Evolutionary conservation across 2,888 invertebrate genomes (phyloP), one percentile per base, ranked within the genome.

Genomic region (Diaprepes abbreviatus): DNA sequence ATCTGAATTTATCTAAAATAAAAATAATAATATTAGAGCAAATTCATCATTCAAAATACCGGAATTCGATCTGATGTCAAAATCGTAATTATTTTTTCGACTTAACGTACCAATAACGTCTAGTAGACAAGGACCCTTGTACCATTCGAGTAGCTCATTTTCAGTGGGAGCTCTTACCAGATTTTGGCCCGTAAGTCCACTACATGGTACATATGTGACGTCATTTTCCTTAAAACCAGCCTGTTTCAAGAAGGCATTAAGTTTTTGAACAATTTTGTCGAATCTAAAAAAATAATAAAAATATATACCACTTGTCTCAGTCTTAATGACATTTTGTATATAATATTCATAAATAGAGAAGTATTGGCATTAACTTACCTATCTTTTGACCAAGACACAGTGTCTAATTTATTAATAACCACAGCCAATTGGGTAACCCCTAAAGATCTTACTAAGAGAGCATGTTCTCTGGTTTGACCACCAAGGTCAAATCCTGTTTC

Each of bases 401-500:
- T 98, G 81, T 99, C 99, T 82, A 99, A 86, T 86, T 99, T 99
- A 82, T 99, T 99, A 14, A 99, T 91, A 31, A 95, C 97, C 1
- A 99, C 97, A 12, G 95, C 93, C 38, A 99, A 83, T 84, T 98
- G 98, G 70, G 91, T 92, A 0, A 99, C 95, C 33, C 99, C 98
- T 85, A 90, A 78, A 74, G 91, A 91, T 78, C 97, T 89, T 1
- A 97, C 93, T n/a, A 99, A 86, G 55, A 98, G 85, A 1, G 98
- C 96, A 86, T 99, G 98, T 83, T 99, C 98, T 72, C 98, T 87
- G 0, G 98, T 99, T 85, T 99, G 99, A 1, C 99, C 99, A 9
- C 98, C 98, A 76, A 92, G 91, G 79, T 98, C 98, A 85, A 99
- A 99, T 1, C 99, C 99, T 2, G 98, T 96, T 85, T 99, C 99